A percentile compares a stretch with the other conserved stretches of the same genome.
Evolutionary conservation across 2,113 vertebrate genomes (phyloP).

Genomic region (Pantherophis guttatus): DNA sequence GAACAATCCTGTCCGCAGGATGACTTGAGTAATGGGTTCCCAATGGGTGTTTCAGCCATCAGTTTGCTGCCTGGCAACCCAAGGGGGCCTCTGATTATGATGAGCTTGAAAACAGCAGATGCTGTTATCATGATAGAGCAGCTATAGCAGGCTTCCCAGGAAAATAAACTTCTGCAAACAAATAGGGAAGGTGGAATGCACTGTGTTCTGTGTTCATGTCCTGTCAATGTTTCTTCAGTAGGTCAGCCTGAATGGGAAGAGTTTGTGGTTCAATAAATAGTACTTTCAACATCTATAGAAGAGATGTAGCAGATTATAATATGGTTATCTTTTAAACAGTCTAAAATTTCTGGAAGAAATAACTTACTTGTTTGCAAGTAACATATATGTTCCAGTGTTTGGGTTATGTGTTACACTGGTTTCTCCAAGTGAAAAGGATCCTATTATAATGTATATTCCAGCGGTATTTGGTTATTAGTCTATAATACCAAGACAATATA

Average conservation of each 20-base stretch:
- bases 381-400: constrained; percentile 31
- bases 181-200: background rate
- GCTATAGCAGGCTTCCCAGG: constrained; percentile 10
- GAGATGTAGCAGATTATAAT: constrained; percentile 25
- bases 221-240: constrained; percentile 4
- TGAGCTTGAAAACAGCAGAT: constrained; percentile 54
- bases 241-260: constrained; percentile 13
- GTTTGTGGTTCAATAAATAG: constrained; percentile 3
- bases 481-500: background rate
- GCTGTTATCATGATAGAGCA: constrained; percentile 52
- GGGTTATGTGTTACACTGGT: constrained; percentile 38
- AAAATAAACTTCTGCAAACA: constrained; percentile 9
- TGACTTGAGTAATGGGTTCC: constrained; percentile 71
- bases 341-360: constrained; percentile 16
- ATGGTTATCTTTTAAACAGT: constrained; percentile 50
- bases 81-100: constrained; percentile 48
- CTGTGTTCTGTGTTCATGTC: background rate
- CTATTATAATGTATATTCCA: background rate
- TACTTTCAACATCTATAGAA: constrained; percentile 56
- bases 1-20: constrained; percentile 57
- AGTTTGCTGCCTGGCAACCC: constrained; percentile 62
- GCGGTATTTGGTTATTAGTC: background rate
- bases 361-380: constrained; percentile 40
- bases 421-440: constrained; percentile 33
- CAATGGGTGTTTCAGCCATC: constrained; percentile 64